phyloP scores from a whole-genome alignment of 2,888 invertebrate genomes.

The Agrochola macilenta region DNA sequence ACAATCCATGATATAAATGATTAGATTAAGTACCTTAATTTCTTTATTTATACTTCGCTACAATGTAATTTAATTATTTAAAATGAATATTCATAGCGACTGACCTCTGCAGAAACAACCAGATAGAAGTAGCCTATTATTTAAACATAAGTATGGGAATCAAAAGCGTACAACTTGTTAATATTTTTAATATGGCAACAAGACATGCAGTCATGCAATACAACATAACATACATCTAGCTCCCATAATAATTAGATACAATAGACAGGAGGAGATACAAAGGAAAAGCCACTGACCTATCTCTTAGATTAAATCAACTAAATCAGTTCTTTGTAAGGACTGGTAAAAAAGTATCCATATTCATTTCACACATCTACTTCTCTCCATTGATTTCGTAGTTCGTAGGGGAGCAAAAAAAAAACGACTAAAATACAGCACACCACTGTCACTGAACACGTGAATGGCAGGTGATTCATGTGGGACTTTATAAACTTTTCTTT shows the following conservation, averaged over 20 bases:
- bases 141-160: background rate
- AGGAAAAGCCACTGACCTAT: background rate
- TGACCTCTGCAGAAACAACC: background rate
- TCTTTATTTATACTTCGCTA: constrained; percentile 14
- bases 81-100: background rate
- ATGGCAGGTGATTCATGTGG: constrained; percentile 39
- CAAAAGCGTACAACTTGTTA: background rate
- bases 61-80: constrained; percentile 13
- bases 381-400: constrained; percentile 17
- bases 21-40: constrained; percentile 18
- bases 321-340: background rate
- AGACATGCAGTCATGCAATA: background rate
- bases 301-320: background rate
- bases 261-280: background rate
- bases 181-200: constrained; percentile 10
- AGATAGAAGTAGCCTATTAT: background rate
- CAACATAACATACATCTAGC: background rate
- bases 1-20: constrained; percentile 11
- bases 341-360: background rate
- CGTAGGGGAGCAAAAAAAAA: constrained; percentile 9
- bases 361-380: background rate
- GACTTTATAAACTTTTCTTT: constrained; percentile 24
- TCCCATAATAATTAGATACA: background rate
- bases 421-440: constrained; percentile 27
- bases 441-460: constrained; percentile 42